phyloP scores from a whole-genome alignment of 30 jellyfish, hydroid and myxozoan species.

The Turritopsis dohrnii region DNA sequence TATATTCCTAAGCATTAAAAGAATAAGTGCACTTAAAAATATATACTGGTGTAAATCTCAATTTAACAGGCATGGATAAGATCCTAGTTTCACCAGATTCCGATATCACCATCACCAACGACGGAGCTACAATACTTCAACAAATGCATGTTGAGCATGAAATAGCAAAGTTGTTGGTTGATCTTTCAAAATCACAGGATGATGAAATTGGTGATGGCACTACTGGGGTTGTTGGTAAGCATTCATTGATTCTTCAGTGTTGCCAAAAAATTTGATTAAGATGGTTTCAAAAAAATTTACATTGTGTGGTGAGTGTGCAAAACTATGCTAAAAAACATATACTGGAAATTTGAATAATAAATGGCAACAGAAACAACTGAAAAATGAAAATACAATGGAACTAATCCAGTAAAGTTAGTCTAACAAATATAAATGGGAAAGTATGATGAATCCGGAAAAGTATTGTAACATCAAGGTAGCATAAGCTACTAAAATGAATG shows the following conservation, averaged over 20 bases:
- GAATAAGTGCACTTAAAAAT: neutral
- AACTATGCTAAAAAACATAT: too few relatives aligned
- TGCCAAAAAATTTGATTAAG: too few relatives aligned
- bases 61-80: conserved; percentile 86
- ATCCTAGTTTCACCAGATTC: conserved; percentile 98
- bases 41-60: neutral
- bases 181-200: conserved; percentile 97
- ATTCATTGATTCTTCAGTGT: neutral
- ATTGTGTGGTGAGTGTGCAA: too few relatives aligned
- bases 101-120: conserved; percentile 93
- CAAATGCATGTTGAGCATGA: conserved; percentile 99
- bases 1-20: neutral
- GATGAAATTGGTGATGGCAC: conserved; percentile 99
- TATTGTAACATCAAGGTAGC: too few relatives aligned
- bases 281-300: too few relatives aligned
- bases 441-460: too few relatives aligned
- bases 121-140: conserved; percentile 96
- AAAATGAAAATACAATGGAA: too few relatives aligned
- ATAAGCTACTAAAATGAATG: too few relatives aligned
- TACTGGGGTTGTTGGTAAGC: conserved; percentile 98
- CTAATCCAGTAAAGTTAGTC: too few relatives aligned
- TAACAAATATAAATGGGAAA: too few relatives aligned
- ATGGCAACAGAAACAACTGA: too few relatives aligned
- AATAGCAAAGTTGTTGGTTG: conserved; percentile 94
- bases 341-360: too few relatives aligned